Base-by-base conservation (phyloP, 2,113 vertebrate genomes). In the Coregonus clupeaformis region DNA sequence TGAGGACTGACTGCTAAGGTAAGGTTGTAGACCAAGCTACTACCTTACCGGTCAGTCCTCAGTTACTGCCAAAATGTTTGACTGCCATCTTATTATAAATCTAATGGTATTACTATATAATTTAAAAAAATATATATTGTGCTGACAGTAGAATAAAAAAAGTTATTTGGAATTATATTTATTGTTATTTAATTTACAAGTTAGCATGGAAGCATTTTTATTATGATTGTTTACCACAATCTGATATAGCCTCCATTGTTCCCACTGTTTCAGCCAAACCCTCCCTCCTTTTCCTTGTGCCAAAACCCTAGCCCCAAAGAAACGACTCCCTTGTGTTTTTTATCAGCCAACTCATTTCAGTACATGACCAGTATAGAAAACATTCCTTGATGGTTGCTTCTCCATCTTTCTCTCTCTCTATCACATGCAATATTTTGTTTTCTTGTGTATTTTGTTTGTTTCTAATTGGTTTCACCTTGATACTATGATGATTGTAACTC, bases 401-500 rank as follows among this genome's bases (percentile, higher is more conserved):
- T 27, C 75, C 36, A 1, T 68, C 29, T 75, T 30, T 36, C 0
- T 22, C 62, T 36, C 0, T 22, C 62, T 77, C 73, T 64, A 60
- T 73, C 25, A 62, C 32, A 14, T 67, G 76, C 30, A 55, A 11
- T 55, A 59, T 16, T 9, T 57, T n/a, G 16, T 29, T 25, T 63
- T 25, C 57, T 69, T 65, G 3, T 59, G 4, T 57, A 32, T 5
- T 65, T 74, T 64, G 14, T 77, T 45, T 57, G 57, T 27, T 24
- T 30, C 36, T 24, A 20, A 25, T 16, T 62, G 42, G 2, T 14
- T 57, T 67, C 22, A 57, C 32, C 49, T 71, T 70, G 57, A 62
- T 27, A 11, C 24, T 9, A 20, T 68, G 57, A 80, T 27, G 69
- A 68, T 77, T 84, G 75, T 83, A 85, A 80, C 32, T 47, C 63